Evolutionary conservation across 2,888 invertebrate genomes (phyloP), one percentile per base, ranked within the genome.

Genomic region (Artemia sinica): DNA sequence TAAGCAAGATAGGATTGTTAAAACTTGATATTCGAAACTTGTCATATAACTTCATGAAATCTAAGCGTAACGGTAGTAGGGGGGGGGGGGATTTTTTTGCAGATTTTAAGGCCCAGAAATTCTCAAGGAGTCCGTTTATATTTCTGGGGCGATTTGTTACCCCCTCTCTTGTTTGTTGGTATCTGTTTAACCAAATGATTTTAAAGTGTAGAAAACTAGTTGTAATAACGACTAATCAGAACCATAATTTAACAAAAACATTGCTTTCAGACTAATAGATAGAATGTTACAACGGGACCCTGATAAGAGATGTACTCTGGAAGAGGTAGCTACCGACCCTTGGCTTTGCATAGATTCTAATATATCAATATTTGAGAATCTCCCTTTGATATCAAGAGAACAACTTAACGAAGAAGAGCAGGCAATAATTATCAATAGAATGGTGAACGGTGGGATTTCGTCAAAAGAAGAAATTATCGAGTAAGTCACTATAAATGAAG

Each of bases 211-310:
- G 4, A 28, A 28, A 28, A 28, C 28, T 28, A 28, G 28, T 28
- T 28, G 28, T 28, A 28, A 28, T 28, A 28, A 28, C 28, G 28
- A 28, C 28, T 28, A 28, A 28, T 28, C 28, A 28, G 28, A 28
- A 4, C 28, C 28, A 28, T 28, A 1, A 28, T 28, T 28, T 28
- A 28, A 28, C 28, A 28, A 28, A 28, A 28, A 65, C 28, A 73
- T 76, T 51, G 18, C 65, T 74, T 76, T 72, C 76, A 89, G 89
- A 75, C 82, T 98, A 73, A 96, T 98, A 76, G 86, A 86, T 12
- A 84, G 85, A 75, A 96, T 98, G 96, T 81, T 98, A 74, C 88
- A 94, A 49, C 83, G 94, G 72, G 91, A 94, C 77, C 97, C 98
- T 1, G 88, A 89, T 74, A 88, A 89, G 76, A 83, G 98, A 69